phyloP scores from a whole-genome alignment of 2,888 invertebrate species.

The Lasius fuliginosus region DNA sequence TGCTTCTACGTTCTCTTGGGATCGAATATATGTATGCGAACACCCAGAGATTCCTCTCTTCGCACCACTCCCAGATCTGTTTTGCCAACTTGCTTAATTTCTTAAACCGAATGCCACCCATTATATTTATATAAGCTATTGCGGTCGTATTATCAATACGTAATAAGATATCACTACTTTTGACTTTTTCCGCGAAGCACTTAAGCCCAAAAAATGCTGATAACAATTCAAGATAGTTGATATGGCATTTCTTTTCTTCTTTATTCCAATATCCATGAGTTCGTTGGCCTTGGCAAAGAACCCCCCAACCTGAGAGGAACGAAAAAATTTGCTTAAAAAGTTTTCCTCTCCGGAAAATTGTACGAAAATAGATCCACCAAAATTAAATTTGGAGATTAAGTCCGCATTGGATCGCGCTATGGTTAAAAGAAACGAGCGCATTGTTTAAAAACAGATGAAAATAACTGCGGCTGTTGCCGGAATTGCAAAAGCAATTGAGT shows the following conservation, averaged over 20 bases:
- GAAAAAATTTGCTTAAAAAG: not conserved
- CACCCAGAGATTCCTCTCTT: not conserved
- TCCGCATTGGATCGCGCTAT: not conserved
- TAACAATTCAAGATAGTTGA: not conserved
- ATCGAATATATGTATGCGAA: not conserved
- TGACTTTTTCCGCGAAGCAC: not conserved
- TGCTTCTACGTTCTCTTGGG: not conserved
- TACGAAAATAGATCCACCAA: not conserved
- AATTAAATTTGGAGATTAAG: not conserved
- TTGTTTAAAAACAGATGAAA: not conserved
- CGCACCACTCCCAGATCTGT: not conserved
- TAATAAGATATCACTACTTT: slow-evolving; percentile 1
- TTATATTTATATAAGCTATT: not conserved
- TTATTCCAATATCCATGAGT: no score
- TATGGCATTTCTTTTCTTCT: no score
- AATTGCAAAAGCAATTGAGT: not conserved
- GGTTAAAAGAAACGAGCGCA: not conserved
- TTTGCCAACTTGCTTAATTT: not conserved
- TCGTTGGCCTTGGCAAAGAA: no score
- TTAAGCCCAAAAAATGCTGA: slow-evolving; percentile 23
- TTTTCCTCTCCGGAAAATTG: not conserved
- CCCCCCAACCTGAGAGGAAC: not conserved
- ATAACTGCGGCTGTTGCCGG: not conserved
- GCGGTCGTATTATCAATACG: not conserved
- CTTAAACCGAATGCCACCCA: not conserved